Conservation (phyloP, 1,140 invertebrate species). For the Caenorhabditis brenneri region DNA sequence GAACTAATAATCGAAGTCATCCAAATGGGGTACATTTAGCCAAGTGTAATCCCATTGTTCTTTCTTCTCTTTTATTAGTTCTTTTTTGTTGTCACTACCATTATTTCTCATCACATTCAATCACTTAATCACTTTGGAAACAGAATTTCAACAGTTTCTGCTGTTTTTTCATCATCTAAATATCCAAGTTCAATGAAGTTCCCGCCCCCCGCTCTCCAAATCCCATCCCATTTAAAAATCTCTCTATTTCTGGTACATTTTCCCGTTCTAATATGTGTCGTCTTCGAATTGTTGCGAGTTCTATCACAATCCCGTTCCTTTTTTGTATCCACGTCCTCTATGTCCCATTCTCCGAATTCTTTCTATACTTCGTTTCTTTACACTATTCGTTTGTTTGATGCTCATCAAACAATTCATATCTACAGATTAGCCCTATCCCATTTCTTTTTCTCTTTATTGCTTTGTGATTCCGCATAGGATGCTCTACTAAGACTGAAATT, state of each 20-base stretch:
- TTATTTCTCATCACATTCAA: too few species aligned
- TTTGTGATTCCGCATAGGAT: too few species aligned
- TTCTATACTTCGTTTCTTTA: too few species aligned
- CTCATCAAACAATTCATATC: too few species aligned
- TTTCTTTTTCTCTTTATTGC: too few species aligned
- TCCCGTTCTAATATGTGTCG: background rate
- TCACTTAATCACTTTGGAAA: background rate
- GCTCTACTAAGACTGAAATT: too few species aligned
- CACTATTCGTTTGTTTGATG: too few species aligned
- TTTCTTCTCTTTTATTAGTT: background rate
- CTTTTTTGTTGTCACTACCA: background rate
- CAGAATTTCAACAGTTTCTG: background rate
- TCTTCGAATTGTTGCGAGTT: conserved; percentile 4
- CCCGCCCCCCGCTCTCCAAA: background rate
- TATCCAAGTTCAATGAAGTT: background rate
- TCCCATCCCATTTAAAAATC: background rate
- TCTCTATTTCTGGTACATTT: background rate
- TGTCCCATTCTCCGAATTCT: background rate
- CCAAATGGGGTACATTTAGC: too few species aligned
- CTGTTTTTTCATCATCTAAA: background rate
- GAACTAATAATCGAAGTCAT: too few species aligned
- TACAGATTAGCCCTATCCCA: too few species aligned
- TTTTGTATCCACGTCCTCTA: background rate
- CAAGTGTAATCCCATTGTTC: background rate
- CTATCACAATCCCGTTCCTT: background rate